phyloP scores from a whole-genome alignment of 1,140 invertebrate genomes.

The Aphelinus certus region DNA sequence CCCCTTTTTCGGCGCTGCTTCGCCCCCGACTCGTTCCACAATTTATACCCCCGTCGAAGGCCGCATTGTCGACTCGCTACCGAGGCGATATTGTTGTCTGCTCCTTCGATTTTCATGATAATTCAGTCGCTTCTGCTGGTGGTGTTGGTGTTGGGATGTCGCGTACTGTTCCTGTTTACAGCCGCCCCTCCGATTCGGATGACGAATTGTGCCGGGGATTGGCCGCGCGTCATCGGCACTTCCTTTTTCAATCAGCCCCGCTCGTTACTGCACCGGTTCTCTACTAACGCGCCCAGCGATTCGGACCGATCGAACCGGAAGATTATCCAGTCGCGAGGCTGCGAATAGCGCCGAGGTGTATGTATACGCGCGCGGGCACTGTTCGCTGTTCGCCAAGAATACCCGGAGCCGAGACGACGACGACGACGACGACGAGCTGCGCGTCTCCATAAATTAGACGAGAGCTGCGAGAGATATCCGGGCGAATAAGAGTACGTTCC shows the following conservation, averaged over 20 bases:
- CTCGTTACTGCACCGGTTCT: background rate
- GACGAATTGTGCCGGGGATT: background rate
- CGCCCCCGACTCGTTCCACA: conserved; percentile 2
- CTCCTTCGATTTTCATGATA: conserved; percentile 30
- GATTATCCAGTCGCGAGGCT: too few species aligned
- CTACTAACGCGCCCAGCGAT: too few species aligned
- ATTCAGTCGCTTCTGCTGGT: background rate
- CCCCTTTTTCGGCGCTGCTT: conserved; percentile 2
- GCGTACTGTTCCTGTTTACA: background rate
- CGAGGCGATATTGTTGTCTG: conserved; percentile 22
- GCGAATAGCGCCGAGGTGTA: too few species aligned
- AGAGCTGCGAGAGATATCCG: too few species aligned
- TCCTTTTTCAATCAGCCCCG: conserved; percentile 8
- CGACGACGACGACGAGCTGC: too few species aligned
- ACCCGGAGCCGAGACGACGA: too few species aligned
- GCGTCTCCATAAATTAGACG: too few species aligned
- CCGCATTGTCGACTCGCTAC: conserved; percentile 4
- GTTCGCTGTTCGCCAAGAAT: too few species aligned
- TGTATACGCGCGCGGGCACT: too few species aligned
- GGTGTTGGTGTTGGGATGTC: background rate
- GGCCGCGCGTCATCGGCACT: background rate
- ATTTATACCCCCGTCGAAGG: conserved; percentile 15
- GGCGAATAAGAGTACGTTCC: too few species aligned
- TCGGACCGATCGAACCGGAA: too few species aligned
- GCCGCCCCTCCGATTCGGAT: background rate